Base-by-base conservation (phyloP, 2,797 vertebrate genomes). In the Scarus forsteni region DNA sequence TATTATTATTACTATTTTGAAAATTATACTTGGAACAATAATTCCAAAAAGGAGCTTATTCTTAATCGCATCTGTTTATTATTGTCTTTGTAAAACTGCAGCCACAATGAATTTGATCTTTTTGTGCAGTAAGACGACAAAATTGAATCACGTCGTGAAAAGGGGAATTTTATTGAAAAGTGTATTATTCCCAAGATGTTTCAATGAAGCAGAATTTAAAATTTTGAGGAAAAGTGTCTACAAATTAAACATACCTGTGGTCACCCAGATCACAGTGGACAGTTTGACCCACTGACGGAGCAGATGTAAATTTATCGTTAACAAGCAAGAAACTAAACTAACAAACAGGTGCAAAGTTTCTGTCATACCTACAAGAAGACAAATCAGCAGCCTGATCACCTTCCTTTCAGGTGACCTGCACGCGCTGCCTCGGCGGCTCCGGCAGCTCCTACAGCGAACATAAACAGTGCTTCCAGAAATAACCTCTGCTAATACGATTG, bases 261-360 rank as follows among this genome's bases (percentile, higher is more conserved):
- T 63, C 54, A 39, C 65, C 43, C 55, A 52, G 50, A 18, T 42
- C 54, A 14, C 53, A 53, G 18, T 50, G 43, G 39, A 18, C 15
- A 43, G 54, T 36, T 68, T 54, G 50, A 43, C 55, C 63, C 52
- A 51, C n/a, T 38, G 9, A 46, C 39, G 18, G 39, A 66, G 44
- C 18, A 27, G 18, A 3, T 48, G 35, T 39, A 39, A 39, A 39
- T 39, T 1, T 7, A 39, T 7, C 38, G 9, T 27, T 27, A 39
- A 39, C 38, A 39, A 73, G 68, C 39, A 71, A 61, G 60, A 12
- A 44, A 14, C 11, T 6, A 39, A 39, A 39, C 38, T 1, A 71
- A 67, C 39, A 77, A 79, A 87, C 90, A 91, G 85, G 87, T 90
- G 88, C 83, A 71, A 67, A 34, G 65, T 52, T 67, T 81, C 83